Evolutionary conservation across 2,113 vertebrate genomes (phyloP), one percentile per base, ranked within the genome.

Genomic region (Anolis carolinensis): DNA sequence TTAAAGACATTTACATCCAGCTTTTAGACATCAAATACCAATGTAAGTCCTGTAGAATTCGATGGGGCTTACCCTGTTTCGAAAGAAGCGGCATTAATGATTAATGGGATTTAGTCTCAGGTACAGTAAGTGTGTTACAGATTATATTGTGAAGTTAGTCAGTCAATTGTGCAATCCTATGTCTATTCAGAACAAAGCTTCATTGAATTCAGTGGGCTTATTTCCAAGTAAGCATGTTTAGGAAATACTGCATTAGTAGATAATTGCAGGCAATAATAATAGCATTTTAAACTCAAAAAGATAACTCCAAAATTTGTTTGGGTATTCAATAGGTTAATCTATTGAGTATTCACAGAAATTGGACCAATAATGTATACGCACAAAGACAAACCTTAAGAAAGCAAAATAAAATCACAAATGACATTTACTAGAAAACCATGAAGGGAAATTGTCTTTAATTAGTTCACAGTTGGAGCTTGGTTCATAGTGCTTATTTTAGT

Each of bases 361-460:
- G 92, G 92, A 63, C 74, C 89, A 84, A 92, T 65, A 7, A 75
- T 21, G 91, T 73, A 89, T 92, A 94, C 55, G 18, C 85, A 67
- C 94, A 93, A 96, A 95, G 82, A 91, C 90, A 94, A 95, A 94
- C 89, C 93, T 94, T 92, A 85, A 79, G 92, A 95, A 95, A 93
- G 89, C 91, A 95, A 96, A 96, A 95, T 95, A 96, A 96, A 97
- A 96, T 96, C 95, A 96, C 96, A 96, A 96, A 96, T 95, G 92
- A 95, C 95, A 94, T 95, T 95, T 95, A 91, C 87, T 83, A 92
- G 88, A 93, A 96, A 96, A 96, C 92, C 94, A 96, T 96, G 95
- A 95, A 97, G 96, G 94, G 92, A 93, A 96, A 96, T 97, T 97
- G 94, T 96, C 95, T 96, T 96, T 97, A 97, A 97, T 97, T 97